Evolutionary conservation across 2,113 vertebrate species (phyloP), one percentile per base, ranked within the genome.

Genomic region (Elachura formosa): DNA sequence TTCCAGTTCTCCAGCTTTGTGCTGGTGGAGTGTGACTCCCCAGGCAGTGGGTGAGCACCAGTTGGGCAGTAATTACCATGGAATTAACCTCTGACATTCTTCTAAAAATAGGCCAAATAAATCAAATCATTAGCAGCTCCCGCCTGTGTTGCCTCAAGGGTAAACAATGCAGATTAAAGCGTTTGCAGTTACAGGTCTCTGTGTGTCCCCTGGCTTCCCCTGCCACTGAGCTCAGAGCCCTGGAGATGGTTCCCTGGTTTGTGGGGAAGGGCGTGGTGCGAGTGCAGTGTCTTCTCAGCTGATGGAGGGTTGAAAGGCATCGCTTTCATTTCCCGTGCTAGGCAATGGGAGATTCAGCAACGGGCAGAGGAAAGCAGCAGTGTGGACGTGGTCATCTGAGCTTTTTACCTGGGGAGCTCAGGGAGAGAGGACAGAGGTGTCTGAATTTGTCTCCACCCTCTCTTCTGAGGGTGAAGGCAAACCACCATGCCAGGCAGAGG

Each of bases 61-160:
- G 91, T 68, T 91, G 96, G 95, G 88, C 95, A 93, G 77, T 96
- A 97, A 98, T 97, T 97, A 90, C 81, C 1, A 33, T 46, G 72
- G 94, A 97, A 97, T 98, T 98, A 97, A 98, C 98, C 97, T 97
- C 94, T 97, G 97, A 97, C 98, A 97, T 90, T 69, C 92, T 94
- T 94, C 96, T 97, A 97, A 98, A 96, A 97, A 97, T 97, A 98
- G 93, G 67, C 77, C 95, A 31, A 92, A 96, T 97, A 97, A 98
- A 98, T 97, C 95, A 96, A 93, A 71, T 96, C 96, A 87, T 95
- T 95, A 97, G 97, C 94, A 83, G 97, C 93, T 97, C 95, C 96
- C 56, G 95, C 89, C 77, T 61, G 11, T 69, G 45, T 55, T 94
- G 87, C 96, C 95, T 77, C 20, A 24, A 71, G 95, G 94, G 83